These are phyloP conservation scores for Ischnus inquisitorius DNA, from an alignment of 2,888 invertebrate species.

Conservation along the genomic window DNA sequence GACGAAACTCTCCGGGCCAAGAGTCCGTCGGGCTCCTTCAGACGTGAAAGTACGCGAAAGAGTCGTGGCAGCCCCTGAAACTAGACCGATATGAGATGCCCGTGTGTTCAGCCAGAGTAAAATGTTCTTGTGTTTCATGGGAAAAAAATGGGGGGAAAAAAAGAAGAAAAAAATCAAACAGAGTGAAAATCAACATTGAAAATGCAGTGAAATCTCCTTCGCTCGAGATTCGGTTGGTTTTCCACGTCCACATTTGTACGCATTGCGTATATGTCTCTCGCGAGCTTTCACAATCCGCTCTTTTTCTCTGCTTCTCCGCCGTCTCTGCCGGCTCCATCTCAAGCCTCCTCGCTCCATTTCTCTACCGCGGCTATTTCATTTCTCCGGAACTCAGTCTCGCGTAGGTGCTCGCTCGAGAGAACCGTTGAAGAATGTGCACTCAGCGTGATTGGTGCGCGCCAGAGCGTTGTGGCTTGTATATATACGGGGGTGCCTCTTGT, in stretches of 20 bases:
- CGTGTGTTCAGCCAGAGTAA: not conserved
- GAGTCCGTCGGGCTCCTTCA: conserved; percentile 41
- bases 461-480: conserved; percentile 71
- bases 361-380: conserved; percentile 50
- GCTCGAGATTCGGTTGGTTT: not conserved
- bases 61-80: conserved; percentile 17
- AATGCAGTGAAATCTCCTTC: conserved; percentile 24
- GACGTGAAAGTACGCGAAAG: conserved; percentile 44
- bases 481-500: conserved; percentile 28
- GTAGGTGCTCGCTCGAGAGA: conserved; percentile 69
- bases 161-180: not conserved
- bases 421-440: conserved; percentile 83
- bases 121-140: not conserved
- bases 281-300: not conserved
- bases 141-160: conserved; percentile 15
- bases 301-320: conserved; percentile 5
- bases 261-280: conserved; percentile 38
- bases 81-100: not conserved
- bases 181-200: not conserved
- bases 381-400: conserved; percentile 57
- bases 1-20: conserved; percentile 51
- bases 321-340: conserved; percentile 20
- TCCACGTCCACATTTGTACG: conserved; percentile 2
- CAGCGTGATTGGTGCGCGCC: conserved; percentile 82
- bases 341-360: conserved; percentile 37